These are phyloP conservation scores for Parazoanthus atlanticus DNA, from an alignment of 92 coral and sea anemone species.

Conservation along the genomic window DNA sequence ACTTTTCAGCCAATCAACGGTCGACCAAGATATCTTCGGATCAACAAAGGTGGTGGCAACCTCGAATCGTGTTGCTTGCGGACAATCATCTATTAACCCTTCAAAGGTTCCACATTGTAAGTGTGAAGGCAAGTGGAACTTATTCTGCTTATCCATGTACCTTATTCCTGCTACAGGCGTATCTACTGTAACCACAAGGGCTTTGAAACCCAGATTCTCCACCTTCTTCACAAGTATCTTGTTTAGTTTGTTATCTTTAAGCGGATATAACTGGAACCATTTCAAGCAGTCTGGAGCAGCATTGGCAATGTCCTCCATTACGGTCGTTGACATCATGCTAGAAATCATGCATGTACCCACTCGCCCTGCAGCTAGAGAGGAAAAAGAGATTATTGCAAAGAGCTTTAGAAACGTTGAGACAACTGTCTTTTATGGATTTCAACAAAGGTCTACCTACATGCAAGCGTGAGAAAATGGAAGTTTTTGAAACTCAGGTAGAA, in stretches of 20 bases:
- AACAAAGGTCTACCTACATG: too few species aligned
- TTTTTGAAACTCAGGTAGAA: too few species aligned
- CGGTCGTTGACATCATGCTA: conserved; percentile 22
- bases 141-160: not conserved
- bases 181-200: conserved; percentile 75
- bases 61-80: not conserved
- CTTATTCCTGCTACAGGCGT: conserved; percentile 45
- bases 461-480: too few species aligned
- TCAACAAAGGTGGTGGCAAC: not conserved
- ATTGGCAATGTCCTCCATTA: conserved; percentile 57
- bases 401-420: not conserved
- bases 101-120: conserved; percentile 12
- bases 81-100: not conserved
- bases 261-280: conserved; percentile 63
- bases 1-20: conserved; percentile 62
- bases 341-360: conserved; percentile 58
- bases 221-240: conserved; percentile 50
- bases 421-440: too few species aligned
- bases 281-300: conserved; percentile 51
- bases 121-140: conserved; percentile 12
- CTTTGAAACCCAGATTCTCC: conserved; percentile 61
- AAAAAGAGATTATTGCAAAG: not conserved
- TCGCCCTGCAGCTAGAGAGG: conserved; percentile 49
- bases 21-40: conserved; percentile 52
- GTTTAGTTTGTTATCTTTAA: conserved; percentile 34